Evolutionary conservation across 1,140 invertebrate species (phyloP).

Genomic region (Sycobia sp.): DNA sequence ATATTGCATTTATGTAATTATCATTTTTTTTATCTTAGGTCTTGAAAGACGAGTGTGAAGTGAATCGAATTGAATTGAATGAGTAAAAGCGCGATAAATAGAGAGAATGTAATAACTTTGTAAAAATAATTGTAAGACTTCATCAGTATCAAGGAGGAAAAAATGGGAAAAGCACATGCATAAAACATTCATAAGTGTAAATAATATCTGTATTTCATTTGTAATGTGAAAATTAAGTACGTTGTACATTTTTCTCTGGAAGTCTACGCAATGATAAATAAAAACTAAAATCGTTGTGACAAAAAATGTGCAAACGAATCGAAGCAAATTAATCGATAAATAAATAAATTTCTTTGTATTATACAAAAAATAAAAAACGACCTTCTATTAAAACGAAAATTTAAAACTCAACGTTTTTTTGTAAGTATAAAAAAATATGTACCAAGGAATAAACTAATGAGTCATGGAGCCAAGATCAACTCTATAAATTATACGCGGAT

Average conservation of each 20-base stretch:
- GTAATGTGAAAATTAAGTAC: slow-evolving; percentile 48
- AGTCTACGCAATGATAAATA: slow-evolving; percentile 26
- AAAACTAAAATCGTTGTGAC: slow-evolving; percentile 30
- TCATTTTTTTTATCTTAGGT: slow-evolving; percentile 35
- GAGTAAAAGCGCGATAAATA: slow-evolving; percentile 13
- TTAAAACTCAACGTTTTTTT: slow-evolving; percentile 28
- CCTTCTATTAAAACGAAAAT: slow-evolving; percentile 30
- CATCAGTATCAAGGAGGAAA: slow-evolving; percentile 25
- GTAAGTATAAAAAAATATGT: slow-evolving; percentile 46
- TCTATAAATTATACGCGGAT: slow-evolving; percentile 43
- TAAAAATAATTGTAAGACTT: slow-evolving; percentile 35
- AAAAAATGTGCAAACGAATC: slow-evolving; percentile 35
- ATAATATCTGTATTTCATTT: slow-evolving; percentile 57
- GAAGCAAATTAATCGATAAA: slow-evolving; percentile 30
- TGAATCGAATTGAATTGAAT: slow-evolving; percentile 28
- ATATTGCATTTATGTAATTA: slow-evolving; percentile 37
- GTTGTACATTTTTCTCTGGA: slow-evolving; percentile 50
- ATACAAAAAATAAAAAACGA: slow-evolving; percentile 35
- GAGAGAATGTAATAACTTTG: slow-evolving; percentile 36
- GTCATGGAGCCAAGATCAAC: slow-evolving; percentile 31
- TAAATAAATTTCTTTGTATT: slow-evolving; percentile 36
- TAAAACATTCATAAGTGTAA: slow-evolving; percentile 55
- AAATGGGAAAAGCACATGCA: slow-evolving; percentile 36
- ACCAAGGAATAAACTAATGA: slow-evolving; percentile 47
- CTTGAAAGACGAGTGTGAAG: slow-evolving; percentile 25